Base-by-base conservation (phyloP, 2,113 vertebrate species). In the Girardinichthys multiradiatus region DNA sequence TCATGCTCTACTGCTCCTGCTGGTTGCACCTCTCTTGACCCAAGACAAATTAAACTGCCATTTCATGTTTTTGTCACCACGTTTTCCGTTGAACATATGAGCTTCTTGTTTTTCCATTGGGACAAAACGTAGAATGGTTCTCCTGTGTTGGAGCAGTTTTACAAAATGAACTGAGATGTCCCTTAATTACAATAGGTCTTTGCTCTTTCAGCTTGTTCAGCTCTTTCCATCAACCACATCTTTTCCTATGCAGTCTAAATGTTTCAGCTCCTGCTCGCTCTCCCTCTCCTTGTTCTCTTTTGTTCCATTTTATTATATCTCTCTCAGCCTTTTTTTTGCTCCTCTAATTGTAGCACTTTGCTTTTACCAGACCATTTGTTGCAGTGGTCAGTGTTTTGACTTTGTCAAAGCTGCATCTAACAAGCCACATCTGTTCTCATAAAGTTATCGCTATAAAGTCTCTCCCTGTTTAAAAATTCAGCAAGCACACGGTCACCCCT, bases 401-500 rank as follows among this genome's bases (percentile, higher is more conserved):
- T 73, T 68, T 69, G 58, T 33, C 61, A 79, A 83, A 69, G 57
- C 35, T 68, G 59, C 45, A 6, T 35, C 75, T 74, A 68, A 83
- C 72, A 61, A 57, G 42, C 29, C 67, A 63, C 79, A 79, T 81
- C 71, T 83, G 78, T 74, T 72, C 67, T 79, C 68, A 30, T 85
- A 75, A 81, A 79, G 62, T 72, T 70, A 26, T 42, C 54, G 60
- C 70, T 59, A 35, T 79, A 60, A 84, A 79, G 37, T 63, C 63
- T 67, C 14, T 61, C 26, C 63, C 64, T 79, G 67, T 75, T 86
- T 74, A 82, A 86, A 83, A 76, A 84, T 78, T 74, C 76, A 84
- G 64, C 19, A 27, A 80, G 66, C 74, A 76, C 73, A 68, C 8
- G 10, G 17, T 57, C 59, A 1, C 60, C 37, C 31, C 29, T 64